Base-by-base conservation (phyloP, 2,888 invertebrate species). In the Flexamia atlantica region DNA sequence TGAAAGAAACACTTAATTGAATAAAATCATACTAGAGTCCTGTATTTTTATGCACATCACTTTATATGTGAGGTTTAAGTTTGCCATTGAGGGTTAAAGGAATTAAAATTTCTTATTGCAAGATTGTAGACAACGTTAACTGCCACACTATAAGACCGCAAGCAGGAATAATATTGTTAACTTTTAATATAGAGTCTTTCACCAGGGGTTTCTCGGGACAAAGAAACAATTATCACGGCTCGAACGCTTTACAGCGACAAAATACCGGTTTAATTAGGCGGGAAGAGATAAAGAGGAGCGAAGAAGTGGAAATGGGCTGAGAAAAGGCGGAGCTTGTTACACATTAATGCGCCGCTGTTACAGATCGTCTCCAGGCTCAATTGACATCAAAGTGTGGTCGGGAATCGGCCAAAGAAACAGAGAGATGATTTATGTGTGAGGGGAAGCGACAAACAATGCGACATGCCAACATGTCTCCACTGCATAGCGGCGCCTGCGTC, bases 401-500 rank as follows among this genome's bases (percentile, higher is more conserved):
- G 32, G 68, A 30, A 68, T 32, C 68, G 68, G 25, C 32, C 68
- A 25, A 30, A 32, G 32, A 68, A 32, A 68, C 68, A 68, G 68
- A 60, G 60, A 30, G 68, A 68, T 68, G 68, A 68, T 68, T 68
- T 68, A 68, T 68, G 17, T 30, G 30, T 14, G 68, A 68, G 68
- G 68, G 32, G 68, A 68, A 32, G 30, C 12, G 17, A 68, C 30
- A 7, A 30, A 68, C 32, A 68, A 32, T 30, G 68, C 32, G 68
- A 32, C 68, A 32, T 32, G 68, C 68, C 68, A 32, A 68, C 68
- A 30, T 53, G 91, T 92, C 83, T 91, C 91, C 85, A 91, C 91
- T 53, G 91, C 91, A 17, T 90, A 90, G 85, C 91, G 91, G 40
- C 90, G 90, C 81, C 91, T 91, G 87, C 46, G 2, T 7, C 46